phyloP scores from a whole-genome alignment of 37 sponge, comb jelly and placozoan species.

The Chondrosia reniformis region DNA sequence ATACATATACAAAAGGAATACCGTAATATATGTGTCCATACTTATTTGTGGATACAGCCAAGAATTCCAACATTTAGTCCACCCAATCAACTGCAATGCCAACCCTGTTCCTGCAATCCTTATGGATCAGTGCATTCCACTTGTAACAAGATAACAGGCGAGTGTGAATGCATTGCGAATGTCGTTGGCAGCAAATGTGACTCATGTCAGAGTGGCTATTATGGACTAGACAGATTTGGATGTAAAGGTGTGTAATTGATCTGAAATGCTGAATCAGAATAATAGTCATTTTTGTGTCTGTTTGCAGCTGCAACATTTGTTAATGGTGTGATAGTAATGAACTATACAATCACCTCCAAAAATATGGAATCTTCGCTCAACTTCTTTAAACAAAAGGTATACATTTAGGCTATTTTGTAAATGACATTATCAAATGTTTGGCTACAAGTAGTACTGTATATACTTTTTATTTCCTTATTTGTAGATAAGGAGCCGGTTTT shows the following conservation, averaged over 20 bases:
- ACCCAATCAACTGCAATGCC: background rate
- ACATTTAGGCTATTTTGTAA: no score
- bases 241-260: background rate
- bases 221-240: background rate
- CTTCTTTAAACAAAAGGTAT: no score
- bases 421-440: no score
- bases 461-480: no score
- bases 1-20: background rate
- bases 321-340: no score
- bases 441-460: no score
- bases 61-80: background rate
- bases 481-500: no score
- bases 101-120: background rate
- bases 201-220: background rate
- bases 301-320: no score
- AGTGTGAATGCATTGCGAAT: background rate
- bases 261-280: no score
- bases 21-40: background rate
- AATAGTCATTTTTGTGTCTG: no score
- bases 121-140: background rate
- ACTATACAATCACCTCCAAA: no score
- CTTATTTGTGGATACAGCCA: background rate
- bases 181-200: background rate
- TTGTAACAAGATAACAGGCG: background rate
- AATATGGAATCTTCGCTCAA: no score